These are phyloP conservation scores for Emydoidea blandingii DNA, from an alignment of 2,797 vertebrate species.

Conservation along the genomic window DNA sequence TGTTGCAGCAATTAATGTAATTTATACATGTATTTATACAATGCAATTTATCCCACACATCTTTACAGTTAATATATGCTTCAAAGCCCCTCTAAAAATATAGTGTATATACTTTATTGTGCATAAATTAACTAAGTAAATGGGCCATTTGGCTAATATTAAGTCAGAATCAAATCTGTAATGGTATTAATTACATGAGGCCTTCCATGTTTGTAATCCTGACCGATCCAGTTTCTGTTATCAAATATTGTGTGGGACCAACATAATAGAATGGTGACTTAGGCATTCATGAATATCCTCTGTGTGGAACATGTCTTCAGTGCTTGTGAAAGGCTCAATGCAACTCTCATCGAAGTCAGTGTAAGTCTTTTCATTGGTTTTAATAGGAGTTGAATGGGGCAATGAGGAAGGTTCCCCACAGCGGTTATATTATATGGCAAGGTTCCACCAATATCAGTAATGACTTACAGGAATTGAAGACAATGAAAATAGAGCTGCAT, in stretches of 20 bases:
- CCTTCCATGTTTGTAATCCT: not conserved
- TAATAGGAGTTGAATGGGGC: not conserved
- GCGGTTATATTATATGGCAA: not conserved
- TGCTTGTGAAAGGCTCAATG: not conserved
- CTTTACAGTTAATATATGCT: not conserved
- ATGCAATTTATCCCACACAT: not conserved
- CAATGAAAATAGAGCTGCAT: not conserved
- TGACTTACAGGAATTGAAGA: not conserved
- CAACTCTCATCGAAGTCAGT: not conserved
- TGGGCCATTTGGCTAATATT: not conserved
- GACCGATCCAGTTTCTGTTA: not conserved
- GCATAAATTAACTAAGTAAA: not conserved
- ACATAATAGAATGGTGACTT: not conserved
- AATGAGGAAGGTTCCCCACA: not conserved
- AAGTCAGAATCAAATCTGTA: not conserved
- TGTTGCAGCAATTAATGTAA: not conserved
- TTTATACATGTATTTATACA: not conserved
- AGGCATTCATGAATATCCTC: not conserved
- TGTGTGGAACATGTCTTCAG: not conserved
- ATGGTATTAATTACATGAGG: not conserved
- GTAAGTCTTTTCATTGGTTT: not conserved
- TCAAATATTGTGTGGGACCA: not conserved
- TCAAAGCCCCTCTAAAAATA: not conserved
- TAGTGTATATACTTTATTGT: not conserved
- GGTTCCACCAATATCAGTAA: not conserved